phyloP scores from a whole-genome alignment of 2,113 vertebrate genomes.

The Glaucidium brasilianum region DNA sequence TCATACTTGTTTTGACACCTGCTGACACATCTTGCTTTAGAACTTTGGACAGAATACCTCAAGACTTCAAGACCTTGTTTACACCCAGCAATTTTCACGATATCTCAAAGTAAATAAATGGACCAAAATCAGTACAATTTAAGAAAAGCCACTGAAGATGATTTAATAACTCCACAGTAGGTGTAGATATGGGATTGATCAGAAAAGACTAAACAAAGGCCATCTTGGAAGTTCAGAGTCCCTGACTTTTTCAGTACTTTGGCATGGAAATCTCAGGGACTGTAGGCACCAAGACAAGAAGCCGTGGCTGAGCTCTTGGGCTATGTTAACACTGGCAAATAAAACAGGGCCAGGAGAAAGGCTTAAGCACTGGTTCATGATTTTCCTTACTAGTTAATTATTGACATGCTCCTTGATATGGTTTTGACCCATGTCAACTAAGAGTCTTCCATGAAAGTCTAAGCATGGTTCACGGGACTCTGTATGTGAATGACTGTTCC shows the following conservation, averaged over 20 bases:
- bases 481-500: not conserved
- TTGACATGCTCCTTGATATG: not conserved
- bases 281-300: not conserved
- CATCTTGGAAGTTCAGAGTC: not conserved
- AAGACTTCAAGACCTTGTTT: not conserved
- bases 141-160: not conserved
- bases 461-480: not conserved
- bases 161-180: not conserved
- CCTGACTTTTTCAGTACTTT: not conserved
- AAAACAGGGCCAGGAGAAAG: not conserved
- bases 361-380: not conserved
- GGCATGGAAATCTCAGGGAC: not conserved
- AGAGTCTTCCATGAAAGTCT: not conserved
- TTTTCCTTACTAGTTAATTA: not conserved
- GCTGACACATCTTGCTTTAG: not conserved
- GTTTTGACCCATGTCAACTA: not conserved
- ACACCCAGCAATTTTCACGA: not conserved
- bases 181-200: not conserved
- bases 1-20: not conserved
- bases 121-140: not conserved
- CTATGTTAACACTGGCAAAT: not conserved
- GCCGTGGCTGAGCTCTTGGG: not conserved
- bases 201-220: not conserved
- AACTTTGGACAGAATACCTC: not conserved
- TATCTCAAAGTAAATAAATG: not conserved